These are phyloP conservation scores for Drosophila orosa DNA, from an alignment of 1,140 invertebrate species.

Conservation along the genomic window DNA sequence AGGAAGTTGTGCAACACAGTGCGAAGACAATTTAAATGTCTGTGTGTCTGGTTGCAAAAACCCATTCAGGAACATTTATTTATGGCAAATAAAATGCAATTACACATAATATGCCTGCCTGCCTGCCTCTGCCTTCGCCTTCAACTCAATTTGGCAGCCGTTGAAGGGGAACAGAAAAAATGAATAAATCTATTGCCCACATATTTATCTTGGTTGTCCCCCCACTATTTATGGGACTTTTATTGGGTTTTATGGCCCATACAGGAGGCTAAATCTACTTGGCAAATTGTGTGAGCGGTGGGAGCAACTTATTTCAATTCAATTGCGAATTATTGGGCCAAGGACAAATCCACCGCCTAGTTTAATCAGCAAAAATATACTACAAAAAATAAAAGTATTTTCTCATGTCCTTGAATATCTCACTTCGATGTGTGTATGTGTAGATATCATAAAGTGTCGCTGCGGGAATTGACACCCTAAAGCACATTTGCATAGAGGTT, in stretches of 20 bases:
- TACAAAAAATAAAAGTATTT: constrained; percentile 7
- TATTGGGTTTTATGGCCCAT: constrained; percentile 63
- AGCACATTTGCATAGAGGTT: constrained; percentile 47
- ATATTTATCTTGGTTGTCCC: constrained; percentile 4
- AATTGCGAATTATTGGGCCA: constrained; percentile 53
- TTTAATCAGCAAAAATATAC: constrained; percentile 73
- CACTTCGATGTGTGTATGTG: neutral
- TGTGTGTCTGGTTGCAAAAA: neutral
- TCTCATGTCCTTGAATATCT: constrained; percentile 1
- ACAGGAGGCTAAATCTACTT: constrained; percentile 36
- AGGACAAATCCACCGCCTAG: constrained; percentile 52
- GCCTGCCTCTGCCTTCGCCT: constrained; percentile 28
- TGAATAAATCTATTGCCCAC: constrained; percentile 13
- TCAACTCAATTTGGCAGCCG: constrained; percentile 42
- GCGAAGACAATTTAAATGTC: constrained; percentile 23
- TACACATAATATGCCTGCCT: constrained; percentile 60
- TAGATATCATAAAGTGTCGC: constrained; percentile 60
- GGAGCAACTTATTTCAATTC: constrained; percentile 57
- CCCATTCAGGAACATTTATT: constrained; percentile 55
- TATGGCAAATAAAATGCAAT: constrained; percentile 77
- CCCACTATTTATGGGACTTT: constrained; percentile 67
- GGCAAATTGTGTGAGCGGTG: constrained; percentile 38
- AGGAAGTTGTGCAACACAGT: constrained; percentile 6
- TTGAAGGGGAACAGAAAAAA: constrained; percentile 24
- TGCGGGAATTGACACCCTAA: constrained; percentile 54